Evolutionary conservation across 2,888 invertebrate species (phyloP), one percentile per base, ranked within the genome.

Genomic region (Aleiodes alternator): DNA sequence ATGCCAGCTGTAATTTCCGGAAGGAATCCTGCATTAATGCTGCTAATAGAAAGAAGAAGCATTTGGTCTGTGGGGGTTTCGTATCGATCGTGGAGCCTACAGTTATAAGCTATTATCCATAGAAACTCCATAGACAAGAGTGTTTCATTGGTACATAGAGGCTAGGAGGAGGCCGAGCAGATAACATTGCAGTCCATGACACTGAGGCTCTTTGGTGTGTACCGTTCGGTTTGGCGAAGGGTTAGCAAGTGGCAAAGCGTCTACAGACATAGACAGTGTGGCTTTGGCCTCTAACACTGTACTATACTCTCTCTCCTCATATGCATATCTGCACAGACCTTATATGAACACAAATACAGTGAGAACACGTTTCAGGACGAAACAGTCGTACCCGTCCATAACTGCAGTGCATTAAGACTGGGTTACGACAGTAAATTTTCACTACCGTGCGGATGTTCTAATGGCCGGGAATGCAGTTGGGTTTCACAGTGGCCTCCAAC

Each of bases 351-450:
- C 68, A 66, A 66, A 34, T 43, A 61, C 72, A 8, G 34, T 59
- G 71, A 73, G 66, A 66, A 31, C 31, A 66, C 57, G 57, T 69
- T 57, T 69, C 59, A n/a, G 71, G 68, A 68, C 83, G 81, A 84
- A 83, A 34, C 34, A 34, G 34, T 34, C 34, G 34, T 34, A 34
- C 5, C 34, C 84, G 84, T 87, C 87, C 86, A 86, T 87, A 87
- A 88, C 85, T 83, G 84, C 84, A 82, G 86, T 87, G 87, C 87
- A 88, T 88, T 87, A 88, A 87, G 87, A 88, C 86, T 86, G 86
- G 87, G 87, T 87, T 88, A 87, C 88, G 87, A 87, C 88, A 85
- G 87, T 88, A 88, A 88, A 88, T 88, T 88, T 88, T 88, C 88
- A 88, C 88, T 88, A 87, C 87, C 88, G 85, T 85, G 86, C 85